phyloP scores from a whole-genome alignment of 35 echinoderm and acorn worm species.

The Heliocidaris tuberculata region DNA sequence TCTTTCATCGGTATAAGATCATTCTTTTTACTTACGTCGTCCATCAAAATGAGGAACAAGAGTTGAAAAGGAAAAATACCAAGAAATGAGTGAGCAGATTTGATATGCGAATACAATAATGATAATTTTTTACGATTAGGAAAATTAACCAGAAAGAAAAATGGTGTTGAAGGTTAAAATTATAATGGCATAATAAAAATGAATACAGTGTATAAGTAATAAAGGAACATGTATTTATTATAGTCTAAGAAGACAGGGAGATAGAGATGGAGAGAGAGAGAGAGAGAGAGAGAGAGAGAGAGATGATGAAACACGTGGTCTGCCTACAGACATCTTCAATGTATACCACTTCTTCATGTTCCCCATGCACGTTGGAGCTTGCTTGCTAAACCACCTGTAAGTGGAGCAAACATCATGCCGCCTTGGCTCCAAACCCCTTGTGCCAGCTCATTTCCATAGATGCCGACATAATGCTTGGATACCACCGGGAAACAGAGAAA shows the following conservation, averaged over 20 bases:
- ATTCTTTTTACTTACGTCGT: no score
- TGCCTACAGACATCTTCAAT: not conserved
- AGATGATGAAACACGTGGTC: not conserved
- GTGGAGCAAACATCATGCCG: not conserved
- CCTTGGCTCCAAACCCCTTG: not conserved
- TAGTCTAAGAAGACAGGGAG: not conserved
- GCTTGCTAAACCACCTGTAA: not conserved
- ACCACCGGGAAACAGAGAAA: not conserved
- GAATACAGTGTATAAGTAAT: no score
- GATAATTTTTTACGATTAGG: no score
- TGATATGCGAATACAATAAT: no score
- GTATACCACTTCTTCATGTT: not conserved
- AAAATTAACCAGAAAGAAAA: no score
- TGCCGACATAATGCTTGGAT: not conserved
- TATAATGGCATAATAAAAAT: no score
- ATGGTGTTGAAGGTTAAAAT: no score
- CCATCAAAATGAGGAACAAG: no score
- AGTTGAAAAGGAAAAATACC: no score
- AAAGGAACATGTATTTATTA: no score
- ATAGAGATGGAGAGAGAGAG: not conserved
- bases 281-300: not conserved
- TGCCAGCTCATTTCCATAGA: conserved; percentile 9
- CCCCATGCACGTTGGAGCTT: not conserved
- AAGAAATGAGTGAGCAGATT: no score
- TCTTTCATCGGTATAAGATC: no score